Conservation (phyloP, 2,888 invertebrate genomes). For the Pristionchus entomophagus region DNA sequence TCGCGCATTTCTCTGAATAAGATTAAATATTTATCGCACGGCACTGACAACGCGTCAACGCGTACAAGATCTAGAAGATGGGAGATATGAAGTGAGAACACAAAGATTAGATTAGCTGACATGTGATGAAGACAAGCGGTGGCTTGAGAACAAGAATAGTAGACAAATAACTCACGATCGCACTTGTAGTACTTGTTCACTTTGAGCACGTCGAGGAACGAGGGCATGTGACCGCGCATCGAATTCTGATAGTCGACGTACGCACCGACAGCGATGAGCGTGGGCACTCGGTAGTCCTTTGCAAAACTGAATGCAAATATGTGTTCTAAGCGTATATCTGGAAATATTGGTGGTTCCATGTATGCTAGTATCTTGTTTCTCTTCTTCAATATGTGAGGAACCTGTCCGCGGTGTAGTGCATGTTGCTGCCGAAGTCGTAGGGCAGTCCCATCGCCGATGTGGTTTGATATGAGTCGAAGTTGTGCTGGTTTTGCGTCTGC, state of each 20-base stretch:
- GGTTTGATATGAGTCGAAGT: constrained; percentile 25
- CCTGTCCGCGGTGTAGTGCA: constrained; percentile 42
- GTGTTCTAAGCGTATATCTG: too few species aligned
- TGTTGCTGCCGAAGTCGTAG: constrained; percentile 33
- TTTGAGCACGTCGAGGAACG: constrained; percentile 28
- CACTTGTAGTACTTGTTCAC: constrained; percentile 42
- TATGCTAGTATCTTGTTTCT: too few species aligned
- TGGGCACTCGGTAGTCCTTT: neutral
- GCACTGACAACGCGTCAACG: neutral
- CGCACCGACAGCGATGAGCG: neutral
- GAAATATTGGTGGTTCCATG: neutral
- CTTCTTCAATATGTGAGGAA: too few species aligned
- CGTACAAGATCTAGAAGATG: too few species aligned
- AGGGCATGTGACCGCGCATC: constrained; percentile 36
- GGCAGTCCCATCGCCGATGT: neutral
- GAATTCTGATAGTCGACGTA: constrained; percentile 17
- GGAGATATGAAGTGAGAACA: too few species aligned
- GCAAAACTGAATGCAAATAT: neutral
- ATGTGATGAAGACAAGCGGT: neutral
- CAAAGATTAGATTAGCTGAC: too few species aligned
- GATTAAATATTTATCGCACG: neutral
- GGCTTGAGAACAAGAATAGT: neutral
- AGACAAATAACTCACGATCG: neutral
- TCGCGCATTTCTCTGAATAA: constrained; percentile 16
- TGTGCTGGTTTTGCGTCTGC: neutral